Percentiles rank a stretch among this genome's conserved stretches.
Evolutionary conservation across 2,888 invertebrate species (phyloP).

Genomic region (Lasius fuliginosus): DNA sequence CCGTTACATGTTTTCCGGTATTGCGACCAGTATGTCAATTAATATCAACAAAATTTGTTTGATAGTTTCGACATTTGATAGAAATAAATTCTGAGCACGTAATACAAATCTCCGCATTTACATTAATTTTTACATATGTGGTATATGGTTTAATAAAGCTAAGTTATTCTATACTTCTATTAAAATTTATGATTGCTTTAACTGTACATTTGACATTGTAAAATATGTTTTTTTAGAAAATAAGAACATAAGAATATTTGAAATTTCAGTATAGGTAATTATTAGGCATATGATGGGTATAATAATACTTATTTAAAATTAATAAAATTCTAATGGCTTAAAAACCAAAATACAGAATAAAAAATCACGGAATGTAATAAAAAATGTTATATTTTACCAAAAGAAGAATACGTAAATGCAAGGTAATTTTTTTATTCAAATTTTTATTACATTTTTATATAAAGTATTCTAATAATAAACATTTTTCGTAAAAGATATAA

Average conservation of each 20-base stretch:
- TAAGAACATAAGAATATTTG: background rate
- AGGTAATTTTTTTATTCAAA: constrained; percentile 10
- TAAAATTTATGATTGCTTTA: constrained; percentile 1
- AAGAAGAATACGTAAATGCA: background rate
- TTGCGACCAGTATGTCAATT: background rate
- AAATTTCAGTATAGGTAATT: background rate
- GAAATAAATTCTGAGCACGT: background rate
- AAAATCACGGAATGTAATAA: background rate
- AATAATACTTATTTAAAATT: background rate
- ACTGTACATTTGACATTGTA: background rate
- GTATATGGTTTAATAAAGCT: background rate
- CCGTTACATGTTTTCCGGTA: constrained; percentile 75
- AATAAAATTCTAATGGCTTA: background rate
- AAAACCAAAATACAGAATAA: background rate
- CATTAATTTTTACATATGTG: background rate
- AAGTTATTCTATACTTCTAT: background rate
- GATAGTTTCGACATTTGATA: constrained; percentile 1
- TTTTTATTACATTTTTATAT: constrained; percentile 38
- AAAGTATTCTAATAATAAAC: constrained; percentile 7
- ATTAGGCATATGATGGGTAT: background rate
- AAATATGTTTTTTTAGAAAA: background rate
- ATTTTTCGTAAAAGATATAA: constrained; percentile 20
- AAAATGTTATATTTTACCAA: background rate
- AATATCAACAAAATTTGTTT: constrained; percentile 11
- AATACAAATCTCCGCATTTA: background rate